Conservation (phyloP, 2,888 invertebrate genomes). For the Cheilosia scutellata region DNA sequence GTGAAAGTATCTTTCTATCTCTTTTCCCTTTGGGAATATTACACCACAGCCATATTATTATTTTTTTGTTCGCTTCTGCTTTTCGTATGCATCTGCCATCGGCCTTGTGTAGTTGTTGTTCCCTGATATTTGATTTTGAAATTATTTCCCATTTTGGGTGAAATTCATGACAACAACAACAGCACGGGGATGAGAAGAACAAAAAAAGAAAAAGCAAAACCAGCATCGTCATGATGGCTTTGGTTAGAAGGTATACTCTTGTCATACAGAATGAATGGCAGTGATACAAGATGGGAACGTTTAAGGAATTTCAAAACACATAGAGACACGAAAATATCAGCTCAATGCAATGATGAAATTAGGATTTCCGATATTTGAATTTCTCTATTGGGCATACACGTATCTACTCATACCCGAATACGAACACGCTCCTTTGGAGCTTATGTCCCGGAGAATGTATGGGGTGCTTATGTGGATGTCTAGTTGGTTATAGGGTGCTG, state of each 20-base stretch:
- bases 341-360: slow-evolving; percentile 65
- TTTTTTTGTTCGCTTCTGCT: slow-evolving; percentile 8
- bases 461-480: slow-evolving; percentile 42
- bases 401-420: neutral
- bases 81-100: slow-evolving; percentile 53
- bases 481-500: neutral
- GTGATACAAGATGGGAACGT: slow-evolving; percentile 45
- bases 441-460: slow-evolving; percentile 19
- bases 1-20: slow-evolving; percentile 66
- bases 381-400: slow-evolving; percentile 53
- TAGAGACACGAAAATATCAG: slow-evolving; percentile 57
- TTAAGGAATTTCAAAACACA: slow-evolving; percentile 61
- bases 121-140: slow-evolving; percentile 53
- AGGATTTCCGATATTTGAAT: slow-evolving; percentile 70
- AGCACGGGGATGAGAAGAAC: slow-evolving; percentile 2
- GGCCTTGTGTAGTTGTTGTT: slow-evolving; percentile 31
- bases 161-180: slow-evolving; percentile 53
- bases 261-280: slow-evolving; percentile 6
- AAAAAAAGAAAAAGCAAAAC: neutral
- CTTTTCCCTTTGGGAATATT: slow-evolving; percentile 53
- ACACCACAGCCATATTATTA: slow-evolving; percentile 45
- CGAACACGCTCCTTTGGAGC: slow-evolving; percentile 21
- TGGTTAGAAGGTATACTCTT: slow-evolving; percentile 1
- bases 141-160: slow-evolving; percentile 59
- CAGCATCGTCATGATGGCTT: slow-evolving; percentile 46